Evolutionary conservation across 2,113 vertebrate species (phyloP).

Genomic region (Malurus elegans): DNA sequence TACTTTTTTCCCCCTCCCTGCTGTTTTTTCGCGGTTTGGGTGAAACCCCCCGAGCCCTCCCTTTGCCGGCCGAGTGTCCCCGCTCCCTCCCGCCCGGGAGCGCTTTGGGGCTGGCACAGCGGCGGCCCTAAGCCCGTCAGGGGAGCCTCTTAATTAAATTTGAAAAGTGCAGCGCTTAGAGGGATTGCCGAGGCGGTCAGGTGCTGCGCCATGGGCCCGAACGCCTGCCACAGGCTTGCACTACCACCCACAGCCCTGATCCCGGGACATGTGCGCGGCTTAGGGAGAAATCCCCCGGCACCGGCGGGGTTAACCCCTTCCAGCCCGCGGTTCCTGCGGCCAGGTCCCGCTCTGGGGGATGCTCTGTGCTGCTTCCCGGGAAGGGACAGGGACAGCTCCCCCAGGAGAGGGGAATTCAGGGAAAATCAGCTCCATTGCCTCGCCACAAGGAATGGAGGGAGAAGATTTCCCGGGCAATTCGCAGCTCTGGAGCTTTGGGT

Average conservation of each 20-base stretch:
- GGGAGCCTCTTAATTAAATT: slow-evolving; percentile 70
- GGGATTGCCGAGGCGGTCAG: slow-evolving; percentile 72
- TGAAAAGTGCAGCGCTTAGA: slow-evolving; percentile 56
- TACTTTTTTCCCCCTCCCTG: accelerated
- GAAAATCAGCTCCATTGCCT: neutral
- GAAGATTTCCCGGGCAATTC: neutral
- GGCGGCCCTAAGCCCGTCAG: neutral
- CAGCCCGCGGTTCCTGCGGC: neutral
- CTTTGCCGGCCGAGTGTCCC: neutral
- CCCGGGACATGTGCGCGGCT: slow-evolving; percentile 81
- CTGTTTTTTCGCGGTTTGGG: neutral
- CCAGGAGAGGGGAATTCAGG: too few relatives aligned
- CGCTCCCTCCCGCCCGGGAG: neutral
- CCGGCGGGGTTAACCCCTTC: slow-evolving; percentile 61
- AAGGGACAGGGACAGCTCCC: accelerated
- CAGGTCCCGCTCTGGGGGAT: neutral
- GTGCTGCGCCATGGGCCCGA: slow-evolving; percentile 75
- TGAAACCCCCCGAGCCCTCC: neutral
- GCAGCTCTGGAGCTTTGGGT: neutral
- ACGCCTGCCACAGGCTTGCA: slow-evolving; percentile 82
- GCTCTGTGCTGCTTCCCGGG: neutral
- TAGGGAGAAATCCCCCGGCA: slow-evolving; percentile 79
- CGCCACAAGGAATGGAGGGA: neutral
- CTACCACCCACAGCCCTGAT: slow-evolving; percentile 82
- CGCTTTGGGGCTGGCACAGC: neutral